Evolutionary conservation across 1,140 invertebrate species (phyloP), one percentile per base, ranked within the genome.

Genomic region (Tetranychus urticae): DNA sequence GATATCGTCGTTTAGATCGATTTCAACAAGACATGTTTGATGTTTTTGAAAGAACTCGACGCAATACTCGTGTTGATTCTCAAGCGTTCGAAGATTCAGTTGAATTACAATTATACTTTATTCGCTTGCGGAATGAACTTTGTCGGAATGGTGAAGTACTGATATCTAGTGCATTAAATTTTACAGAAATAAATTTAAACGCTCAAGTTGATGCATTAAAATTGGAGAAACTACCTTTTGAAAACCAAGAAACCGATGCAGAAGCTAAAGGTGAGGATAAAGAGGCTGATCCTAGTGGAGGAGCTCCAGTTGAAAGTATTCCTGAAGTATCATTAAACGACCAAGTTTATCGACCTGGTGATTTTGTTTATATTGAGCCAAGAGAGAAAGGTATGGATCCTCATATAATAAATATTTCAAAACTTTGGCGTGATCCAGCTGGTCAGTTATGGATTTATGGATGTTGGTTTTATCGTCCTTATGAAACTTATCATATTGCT

Each of bases 1-100:
- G n/a, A n/a, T n/a, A n/a, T n/a, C n/a, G n/a, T 65, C 77, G 94
- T 34, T 72, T 98, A 39, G 93, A 98, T 72, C 78, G 82, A 56
- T 97, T 97, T 72, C 94, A 98, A 76, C 88, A 92, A 69, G 93
- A 97, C 70, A 81, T 97, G 67, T 97, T 98, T 71, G 79, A 83
- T 8, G 88, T 93, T 66, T 81, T 97, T 71, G 88, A 94, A 68
- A 77, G 87, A 68, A 90, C 90, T 0, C 78, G 93, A 8, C 80
- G 81, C 62, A 72, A 91, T 2, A 88, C 88, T 0, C 78, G 86
- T 4, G 87, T 86, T 0, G 89, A 97, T 74, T 94, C 90, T 1
- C 73, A 77, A 68, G 81, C 89, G 12, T 91, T 94, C 76, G 87
- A 96, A 71, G 92, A 97, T 71, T 84, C 90, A 0, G 80, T 94